A percentile compares a stretch with the other conserved stretches of the same genome.
Evolutionary conservation across 2,113 vertebrate genomes (phyloP).

Genomic region (Solea solea): DNA sequence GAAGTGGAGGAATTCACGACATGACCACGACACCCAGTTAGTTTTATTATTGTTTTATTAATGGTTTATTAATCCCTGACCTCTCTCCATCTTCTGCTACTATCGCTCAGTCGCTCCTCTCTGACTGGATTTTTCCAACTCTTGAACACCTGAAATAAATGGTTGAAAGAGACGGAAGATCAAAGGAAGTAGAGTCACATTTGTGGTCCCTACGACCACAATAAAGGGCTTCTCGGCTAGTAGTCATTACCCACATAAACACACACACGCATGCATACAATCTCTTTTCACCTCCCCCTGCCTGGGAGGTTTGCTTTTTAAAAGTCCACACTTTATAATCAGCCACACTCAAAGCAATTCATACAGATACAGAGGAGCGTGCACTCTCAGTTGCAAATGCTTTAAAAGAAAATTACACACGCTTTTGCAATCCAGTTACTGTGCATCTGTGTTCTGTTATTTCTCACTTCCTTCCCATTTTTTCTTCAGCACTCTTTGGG

Average conservation of each 20-base stretch:
- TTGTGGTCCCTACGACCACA: background rate
- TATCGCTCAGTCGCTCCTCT: no score
- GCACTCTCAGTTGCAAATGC: conserved; percentile 17
- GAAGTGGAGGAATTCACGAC: no score
- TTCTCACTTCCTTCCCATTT: conserved; percentile 55
- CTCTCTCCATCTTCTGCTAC: no score
- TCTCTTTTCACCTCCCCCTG: conserved; percentile 23
- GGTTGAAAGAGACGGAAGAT: background rate
- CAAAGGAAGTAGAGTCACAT: conserved; percentile 3
- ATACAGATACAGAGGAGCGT: conserved; percentile 16
- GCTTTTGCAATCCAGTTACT: conserved; percentile 27
- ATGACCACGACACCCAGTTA: no score
- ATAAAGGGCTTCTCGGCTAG: no score
- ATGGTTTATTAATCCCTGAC: no score
- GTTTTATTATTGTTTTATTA: no score
- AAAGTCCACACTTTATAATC: conserved; percentile 33
- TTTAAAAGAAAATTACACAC: conserved; percentile 32
- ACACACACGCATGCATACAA: background rate
- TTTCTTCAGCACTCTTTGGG: conserved; percentile 46
- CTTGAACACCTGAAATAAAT: background rate
- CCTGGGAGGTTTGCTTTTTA: conserved; percentile 32
- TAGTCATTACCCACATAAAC: no score
- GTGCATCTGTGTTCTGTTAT: conserved; percentile 52
- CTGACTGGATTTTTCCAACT: no score
- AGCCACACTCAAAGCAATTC: conserved; percentile 21